Conservation (phyloP, 2,888 invertebrate genomes). For the Aspidapion aeneum region DNA sequence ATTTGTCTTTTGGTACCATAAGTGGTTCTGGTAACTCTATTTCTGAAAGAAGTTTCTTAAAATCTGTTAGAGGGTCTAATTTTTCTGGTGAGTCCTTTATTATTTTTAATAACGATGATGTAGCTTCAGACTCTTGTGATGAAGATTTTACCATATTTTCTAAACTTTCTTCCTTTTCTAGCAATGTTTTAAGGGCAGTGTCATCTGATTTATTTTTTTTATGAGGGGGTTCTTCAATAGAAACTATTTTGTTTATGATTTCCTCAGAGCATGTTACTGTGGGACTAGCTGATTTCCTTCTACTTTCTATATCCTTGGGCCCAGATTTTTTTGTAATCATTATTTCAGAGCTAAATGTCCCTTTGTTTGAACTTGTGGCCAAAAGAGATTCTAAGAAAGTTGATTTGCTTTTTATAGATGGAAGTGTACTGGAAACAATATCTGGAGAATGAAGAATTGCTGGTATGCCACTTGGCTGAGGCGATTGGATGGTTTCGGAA, state of each 20-base stretch:
- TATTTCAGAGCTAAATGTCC: slow-evolving; percentile 55
- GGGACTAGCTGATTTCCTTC: slow-evolving; percentile 65
- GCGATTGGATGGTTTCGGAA: slow-evolving; percentile 70
- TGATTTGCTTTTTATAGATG: slow-evolving; percentile 44
- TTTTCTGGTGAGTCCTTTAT: slow-evolving; percentile 51
- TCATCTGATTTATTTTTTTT: slow-evolving; percentile 53
- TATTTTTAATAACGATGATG: slow-evolving; percentile 48
- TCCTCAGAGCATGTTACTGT: slow-evolving; percentile 74
- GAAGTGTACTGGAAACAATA: slow-evolving; percentile 49
- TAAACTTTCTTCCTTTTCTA: slow-evolving; percentile 48
- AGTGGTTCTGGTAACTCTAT: slow-evolving; percentile 78
- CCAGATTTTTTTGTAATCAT: slow-evolving; percentile 57
- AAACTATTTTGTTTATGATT: slow-evolving; percentile 53
- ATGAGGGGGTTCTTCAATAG: slow-evolving; percentile 44
- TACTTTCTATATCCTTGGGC: slow-evolving; percentile 66
- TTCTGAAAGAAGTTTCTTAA: slow-evolving; percentile 64
- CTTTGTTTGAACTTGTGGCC: slow-evolving; percentile 57
- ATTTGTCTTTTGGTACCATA: slow-evolving; percentile 71
- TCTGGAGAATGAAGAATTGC: slow-evolving; percentile 69
- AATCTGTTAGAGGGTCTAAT: slow-evolving; percentile 65
- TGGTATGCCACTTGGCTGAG: slow-evolving; percentile 68
- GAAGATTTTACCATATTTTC: slow-evolving; percentile 13
- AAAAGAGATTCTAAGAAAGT: slow-evolving; percentile 61
- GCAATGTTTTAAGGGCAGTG: slow-evolving; percentile 51
- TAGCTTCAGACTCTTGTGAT: slow-evolving; percentile 31